These are phyloP conservation scores for Dermatophagoides farinae DNA, from an alignment of 1,140 invertebrate genomes.

Conservation along the genomic window DNA sequence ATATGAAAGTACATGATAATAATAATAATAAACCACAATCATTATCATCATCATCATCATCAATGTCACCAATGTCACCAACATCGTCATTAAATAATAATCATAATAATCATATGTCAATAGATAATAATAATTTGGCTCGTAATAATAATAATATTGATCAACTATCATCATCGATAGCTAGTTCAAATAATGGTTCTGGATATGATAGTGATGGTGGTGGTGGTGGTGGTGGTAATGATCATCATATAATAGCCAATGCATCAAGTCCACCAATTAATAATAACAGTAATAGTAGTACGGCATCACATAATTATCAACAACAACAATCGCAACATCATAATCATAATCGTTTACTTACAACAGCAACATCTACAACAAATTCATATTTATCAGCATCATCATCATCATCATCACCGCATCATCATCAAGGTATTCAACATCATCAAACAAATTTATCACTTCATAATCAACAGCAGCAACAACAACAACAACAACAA, in stretches of 20 bases:
- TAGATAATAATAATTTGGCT: neutral
- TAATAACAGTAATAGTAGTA: neutral
- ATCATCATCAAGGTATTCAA: too few species aligned
- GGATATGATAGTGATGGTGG: constrained; percentile 24
- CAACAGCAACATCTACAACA: neutral
- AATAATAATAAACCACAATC: too few species aligned
- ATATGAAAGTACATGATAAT: constrained; percentile 74
- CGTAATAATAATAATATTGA: too few species aligned
- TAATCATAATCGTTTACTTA: neutral
- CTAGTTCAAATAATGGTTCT: constrained; percentile 19
- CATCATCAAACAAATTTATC: neutral
- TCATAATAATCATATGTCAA: neutral
- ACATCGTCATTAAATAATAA: too few species aligned
- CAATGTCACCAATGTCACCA: constrained; percentile 6
- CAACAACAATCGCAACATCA: neutral
- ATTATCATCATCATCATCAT: constrained; percentile 21
- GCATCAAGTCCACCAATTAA: neutral
- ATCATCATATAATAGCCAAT: constrained; percentile 15
- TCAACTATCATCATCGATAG: constrained; percentile 16
- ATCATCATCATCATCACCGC: neutral
- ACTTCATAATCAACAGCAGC: neutral
- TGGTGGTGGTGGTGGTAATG: constrained; percentile 16
- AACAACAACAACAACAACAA: neutral
- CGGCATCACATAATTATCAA: neutral
- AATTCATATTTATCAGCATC: neutral